phyloP scores from a whole-genome alignment of 2,113 vertebrate species.

The Apus apus region DNA sequence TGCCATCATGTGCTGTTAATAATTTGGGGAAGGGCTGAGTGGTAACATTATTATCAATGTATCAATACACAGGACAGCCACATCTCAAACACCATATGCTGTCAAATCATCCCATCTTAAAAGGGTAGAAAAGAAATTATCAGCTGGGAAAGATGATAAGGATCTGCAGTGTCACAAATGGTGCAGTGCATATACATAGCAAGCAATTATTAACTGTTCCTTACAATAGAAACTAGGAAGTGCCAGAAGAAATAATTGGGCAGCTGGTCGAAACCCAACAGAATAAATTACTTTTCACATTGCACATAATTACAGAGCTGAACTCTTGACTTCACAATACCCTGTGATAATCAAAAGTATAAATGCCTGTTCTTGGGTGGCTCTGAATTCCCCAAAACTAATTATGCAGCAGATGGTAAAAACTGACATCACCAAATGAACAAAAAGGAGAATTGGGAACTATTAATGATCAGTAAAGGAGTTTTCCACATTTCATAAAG shows the following conservation, averaged over 20 bases:
- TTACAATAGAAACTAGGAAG: slow-evolving; percentile 4
- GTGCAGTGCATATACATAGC: background rate
- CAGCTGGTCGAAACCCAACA: background rate
- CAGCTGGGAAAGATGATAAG: background rate
- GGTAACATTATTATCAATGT: background rate
- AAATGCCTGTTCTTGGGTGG: background rate
- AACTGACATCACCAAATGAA: background rate
- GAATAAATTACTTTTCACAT: slow-evolving; percentile 24
- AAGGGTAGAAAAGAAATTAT: background rate
- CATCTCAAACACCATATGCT: background rate
- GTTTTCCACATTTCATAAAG: background rate
- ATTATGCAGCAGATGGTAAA: background rate
- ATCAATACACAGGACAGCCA: background rate
- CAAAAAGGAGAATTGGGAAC: background rate
- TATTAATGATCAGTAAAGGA: background rate
- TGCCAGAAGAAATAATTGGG: background rate
- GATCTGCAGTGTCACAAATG: background rate
- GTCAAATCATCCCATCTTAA: background rate
- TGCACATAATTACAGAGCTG: slow-evolving; percentile 15
- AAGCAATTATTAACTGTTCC: background rate
- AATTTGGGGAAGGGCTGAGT: background rate
- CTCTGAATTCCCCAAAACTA: background rate
- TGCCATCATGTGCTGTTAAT: background rate
- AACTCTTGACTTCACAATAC: slow-evolving; percentile 19
- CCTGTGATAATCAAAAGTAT: background rate